phyloP scores from a whole-genome alignment of 2,797 vertebrate genomes.

The Triplophysa yarkandensis region DNA sequence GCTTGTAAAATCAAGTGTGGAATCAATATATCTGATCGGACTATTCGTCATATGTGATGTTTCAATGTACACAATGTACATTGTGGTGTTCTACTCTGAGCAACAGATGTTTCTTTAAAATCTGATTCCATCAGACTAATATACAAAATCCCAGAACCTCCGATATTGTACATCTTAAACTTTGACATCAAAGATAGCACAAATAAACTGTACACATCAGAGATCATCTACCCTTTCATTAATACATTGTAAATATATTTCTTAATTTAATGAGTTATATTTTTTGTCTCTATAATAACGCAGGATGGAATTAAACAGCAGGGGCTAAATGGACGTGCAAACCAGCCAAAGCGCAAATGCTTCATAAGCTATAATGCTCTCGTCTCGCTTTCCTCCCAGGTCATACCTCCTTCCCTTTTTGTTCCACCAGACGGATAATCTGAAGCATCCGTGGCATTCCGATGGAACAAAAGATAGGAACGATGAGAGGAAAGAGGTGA shows the following conservation, averaged over 20 bases:
- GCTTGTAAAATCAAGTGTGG: constrained; percentile 28
- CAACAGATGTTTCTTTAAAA: constrained; percentile 26
- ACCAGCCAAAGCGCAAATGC: not conserved
- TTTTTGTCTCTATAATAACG: not conserved
- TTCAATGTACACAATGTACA: not conserved
- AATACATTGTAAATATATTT: not conserved
- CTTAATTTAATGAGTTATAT: too few relatives aligned
- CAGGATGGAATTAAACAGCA: not conserved
- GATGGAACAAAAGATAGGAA: constrained; percentile 17
- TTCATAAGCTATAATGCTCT: not conserved
- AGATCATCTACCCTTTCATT: not conserved
- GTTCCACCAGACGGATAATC: constrained; percentile 57
- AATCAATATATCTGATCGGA: constrained; percentile 41
- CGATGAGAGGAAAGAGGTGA: constrained; percentile 61
- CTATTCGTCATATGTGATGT: not conserved
- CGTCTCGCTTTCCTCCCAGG: constrained; percentile 44
- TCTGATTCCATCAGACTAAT: not conserved
- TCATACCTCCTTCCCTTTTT: constrained; percentile 29
- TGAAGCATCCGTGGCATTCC: constrained; percentile 25
- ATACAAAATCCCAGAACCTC: not conserved
- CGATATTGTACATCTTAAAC: not conserved
- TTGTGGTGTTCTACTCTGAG: not conserved
- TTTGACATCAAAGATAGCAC: too few relatives aligned
- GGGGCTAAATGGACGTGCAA: not conserved
- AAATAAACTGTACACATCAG: not conserved